Base-by-base conservation (phyloP, 2,888 invertebrate species). In the Pseudococcus longispinus region DNA sequence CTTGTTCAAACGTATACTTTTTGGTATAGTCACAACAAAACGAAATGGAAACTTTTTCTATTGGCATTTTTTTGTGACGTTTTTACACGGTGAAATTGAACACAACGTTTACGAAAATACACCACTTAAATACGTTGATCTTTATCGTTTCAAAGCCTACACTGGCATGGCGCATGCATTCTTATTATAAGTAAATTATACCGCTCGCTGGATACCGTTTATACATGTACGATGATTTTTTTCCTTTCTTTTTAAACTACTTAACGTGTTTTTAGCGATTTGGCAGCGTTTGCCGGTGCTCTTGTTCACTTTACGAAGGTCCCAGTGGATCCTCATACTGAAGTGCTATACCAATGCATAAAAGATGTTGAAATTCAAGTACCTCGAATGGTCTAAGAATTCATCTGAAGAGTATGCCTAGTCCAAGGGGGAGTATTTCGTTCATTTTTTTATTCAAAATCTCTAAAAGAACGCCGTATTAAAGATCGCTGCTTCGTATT, bases 211-310 rank as follows among this genome's bases (percentile, higher is more conserved):
- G 29, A 70, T 70, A 70, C 70, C 29, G 29, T 60, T 70, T 70
- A 37, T 37, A 37, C 37, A 37, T 37, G 37, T 37, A 70, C 29
- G 70, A 70, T 70, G 5, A 70, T 29, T 70, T 70, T 29, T 70
- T 29, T 37, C 9, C 32, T 32, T 32, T 32, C 32, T 32, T 5
- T 37, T 9, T 18, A 29, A 70, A 70, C 70, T 29, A 29, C 70
- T 70, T 70, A 32, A 18, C 29, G 70, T 70, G 70, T 70, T 70
- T 70, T 70, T 70, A 70, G 70, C 70, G 70, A 70, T 70, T 70
- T 70, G 70, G 70, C 70, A 70, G 29, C 70, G 70, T 70, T 70
- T 70, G 5, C 32, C 70, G 29, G 29, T 29, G 55, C 18, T 65
- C 11, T 26, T 65, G 70, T 29, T 70, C 11, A 29, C 15, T 70